phyloP scores from a whole-genome alignment of 2,888 invertebrate species.

The Drosophila kambysellisi region DNA sequence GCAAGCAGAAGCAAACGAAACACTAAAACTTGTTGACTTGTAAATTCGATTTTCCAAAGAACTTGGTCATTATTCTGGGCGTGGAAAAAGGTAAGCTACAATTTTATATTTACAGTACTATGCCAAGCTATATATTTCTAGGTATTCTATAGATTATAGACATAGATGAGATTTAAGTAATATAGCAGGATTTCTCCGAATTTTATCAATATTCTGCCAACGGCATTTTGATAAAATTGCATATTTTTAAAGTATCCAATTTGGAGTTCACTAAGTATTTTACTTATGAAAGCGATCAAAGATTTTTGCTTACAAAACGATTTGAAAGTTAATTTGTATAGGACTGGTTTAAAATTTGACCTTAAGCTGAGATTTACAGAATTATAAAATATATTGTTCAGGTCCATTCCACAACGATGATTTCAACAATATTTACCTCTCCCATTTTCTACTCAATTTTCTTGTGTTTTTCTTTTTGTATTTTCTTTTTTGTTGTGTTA shows the following conservation, averaged over 20 bases:
- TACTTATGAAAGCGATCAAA: constrained; percentile 32
- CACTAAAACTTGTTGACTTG: constrained; percentile 48
- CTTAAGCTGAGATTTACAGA: constrained; percentile 5
- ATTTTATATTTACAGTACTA: not conserved
- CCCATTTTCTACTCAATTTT: constrained; percentile 2
- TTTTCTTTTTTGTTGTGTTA: constrained; percentile 16
- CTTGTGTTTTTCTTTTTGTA: constrained; percentile 15
- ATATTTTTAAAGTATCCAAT: not conserved
- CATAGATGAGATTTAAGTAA: not conserved
- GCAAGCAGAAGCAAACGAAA: constrained; percentile 30
- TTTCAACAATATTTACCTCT: constrained; percentile 45
- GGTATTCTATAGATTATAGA: no score
- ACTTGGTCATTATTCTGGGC: not conserved
- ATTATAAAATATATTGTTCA: constrained; percentile 24
- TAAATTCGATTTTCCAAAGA: not conserved
- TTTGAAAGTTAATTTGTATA: constrained; percentile 35
- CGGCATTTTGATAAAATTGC: not conserved
- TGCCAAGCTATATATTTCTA: not conserved
- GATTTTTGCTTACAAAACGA: constrained; percentile 14
- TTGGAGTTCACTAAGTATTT: constrained; percentile 9
- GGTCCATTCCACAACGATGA: constrained; percentile 32
- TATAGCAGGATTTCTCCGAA: not conserved
- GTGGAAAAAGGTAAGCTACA: constrained; percentile 34
- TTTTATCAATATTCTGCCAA: not conserved
- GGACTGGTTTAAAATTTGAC: constrained; percentile 7